Percentiles rank a stretch among this genome's conserved stretches.
phyloP scores from a whole-genome alignment of 2,113 vertebrate species.

The Oryzias woworae region DNA sequence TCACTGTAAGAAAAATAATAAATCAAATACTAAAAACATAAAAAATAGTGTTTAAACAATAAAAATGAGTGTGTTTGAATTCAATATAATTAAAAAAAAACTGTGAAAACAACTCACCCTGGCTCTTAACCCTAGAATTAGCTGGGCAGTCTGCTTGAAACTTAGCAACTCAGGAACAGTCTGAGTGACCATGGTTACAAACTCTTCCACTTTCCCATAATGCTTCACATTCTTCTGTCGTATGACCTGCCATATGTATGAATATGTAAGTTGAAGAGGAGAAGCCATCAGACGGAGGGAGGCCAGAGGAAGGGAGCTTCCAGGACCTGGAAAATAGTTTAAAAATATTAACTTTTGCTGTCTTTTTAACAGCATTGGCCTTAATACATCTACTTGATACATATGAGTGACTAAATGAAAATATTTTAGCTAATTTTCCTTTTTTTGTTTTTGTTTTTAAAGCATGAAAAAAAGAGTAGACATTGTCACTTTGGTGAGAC shows the following conservation, averaged over 20 bases:
- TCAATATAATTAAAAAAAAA: background rate
- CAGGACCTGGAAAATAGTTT: constrained; percentile 31
- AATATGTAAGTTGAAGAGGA: constrained; percentile 73
- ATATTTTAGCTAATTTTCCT: too few species aligned
- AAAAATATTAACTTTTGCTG: background rate
- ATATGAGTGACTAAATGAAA: too few species aligned
- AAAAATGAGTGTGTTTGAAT: too few species aligned
- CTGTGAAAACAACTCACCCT: constrained; percentile 65
- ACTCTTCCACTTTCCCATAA: constrained; percentile 76
- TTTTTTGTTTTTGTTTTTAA: too few species aligned
- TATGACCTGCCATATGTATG: constrained; percentile 77
- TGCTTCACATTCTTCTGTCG: constrained; percentile 61
- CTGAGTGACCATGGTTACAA: constrained; percentile 72
- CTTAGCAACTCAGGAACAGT: constrained; percentile 76
- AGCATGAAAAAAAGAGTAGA: too few species aligned
- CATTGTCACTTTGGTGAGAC: too few species aligned
- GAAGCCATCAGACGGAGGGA: constrained; percentile 69
- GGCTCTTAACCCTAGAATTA: constrained; percentile 78
- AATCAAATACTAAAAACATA: background rate
- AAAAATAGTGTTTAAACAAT: too few species aligned
- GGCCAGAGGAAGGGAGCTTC: constrained; percentile 53
- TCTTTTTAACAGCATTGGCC: too few species aligned
- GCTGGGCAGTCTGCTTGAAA: constrained; percentile 79
- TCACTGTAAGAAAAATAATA: background rate
- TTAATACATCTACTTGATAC: too few species aligned